A percentile compares a stretch with the other conserved stretches of the same genome.
Conservation (phyloP, 53 echinoderm and acorn worm genomes). For the Pentamera pediparva region DNA sequence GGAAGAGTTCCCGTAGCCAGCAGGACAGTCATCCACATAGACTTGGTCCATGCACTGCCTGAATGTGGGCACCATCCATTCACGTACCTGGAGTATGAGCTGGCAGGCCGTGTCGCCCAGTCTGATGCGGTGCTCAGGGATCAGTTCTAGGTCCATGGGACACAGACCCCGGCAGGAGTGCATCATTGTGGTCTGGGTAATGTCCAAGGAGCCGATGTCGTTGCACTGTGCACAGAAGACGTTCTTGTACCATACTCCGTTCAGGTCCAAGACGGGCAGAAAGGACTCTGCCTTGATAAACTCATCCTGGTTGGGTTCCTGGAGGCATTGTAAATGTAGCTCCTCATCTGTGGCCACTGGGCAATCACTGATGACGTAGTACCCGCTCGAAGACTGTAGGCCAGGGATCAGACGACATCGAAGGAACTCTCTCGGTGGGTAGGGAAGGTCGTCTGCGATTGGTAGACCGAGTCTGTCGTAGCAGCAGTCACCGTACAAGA, state of each 20-base stretch:
- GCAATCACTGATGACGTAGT: slow-evolving; percentile 1
- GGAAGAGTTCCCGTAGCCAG: neutral
- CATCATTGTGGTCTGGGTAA: neutral
- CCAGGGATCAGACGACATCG: neutral
- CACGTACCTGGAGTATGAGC: too few relatives aligned
- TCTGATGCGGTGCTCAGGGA: neutral
- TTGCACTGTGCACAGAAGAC: slow-evolving; percentile 6
- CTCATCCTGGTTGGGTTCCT: neutral
- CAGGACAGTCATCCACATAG: neutral
- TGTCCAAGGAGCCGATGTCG: neutral
- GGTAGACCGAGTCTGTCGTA: slow-evolving; percentile 6
- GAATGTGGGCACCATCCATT: neutral
- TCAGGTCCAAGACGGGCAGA: neutral
- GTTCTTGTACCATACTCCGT: slow-evolving; percentile 1
- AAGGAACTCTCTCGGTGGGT: neutral
- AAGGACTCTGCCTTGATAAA: neutral
- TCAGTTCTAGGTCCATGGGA: neutral
- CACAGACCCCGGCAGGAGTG: neutral
- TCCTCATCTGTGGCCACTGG: neutral
- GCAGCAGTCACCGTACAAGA: neutral
- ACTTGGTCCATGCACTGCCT: neutral
- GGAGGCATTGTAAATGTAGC: neutral
- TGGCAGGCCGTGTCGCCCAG: neutral
- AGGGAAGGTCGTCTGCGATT: neutral
- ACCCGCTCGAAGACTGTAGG: neutral